These are phyloP conservation scores for Tortrix viridana DNA, from an alignment of 2,888 invertebrate species.

Conservation along the genomic window DNA sequence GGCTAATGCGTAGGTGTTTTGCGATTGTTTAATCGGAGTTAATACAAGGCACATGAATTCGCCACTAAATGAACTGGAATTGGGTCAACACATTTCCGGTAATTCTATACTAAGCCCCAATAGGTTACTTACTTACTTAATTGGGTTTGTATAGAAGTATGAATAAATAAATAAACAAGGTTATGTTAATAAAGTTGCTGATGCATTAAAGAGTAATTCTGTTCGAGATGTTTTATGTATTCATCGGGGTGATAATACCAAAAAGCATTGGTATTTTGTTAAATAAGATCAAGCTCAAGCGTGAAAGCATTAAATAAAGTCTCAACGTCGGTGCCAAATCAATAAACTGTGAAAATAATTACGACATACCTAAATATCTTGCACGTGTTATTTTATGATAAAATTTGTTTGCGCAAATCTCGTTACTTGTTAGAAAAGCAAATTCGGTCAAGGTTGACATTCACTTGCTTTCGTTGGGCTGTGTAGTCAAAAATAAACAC, in stretches of 20 bases:
- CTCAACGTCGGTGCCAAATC: slow-evolving; percentile 13
- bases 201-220: not conserved
- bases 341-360: slow-evolving; percentile 26
- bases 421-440: slow-evolving; percentile 1
- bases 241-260: not conserved
- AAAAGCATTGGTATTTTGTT: not conserved
- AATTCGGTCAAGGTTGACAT: slow-evolving; percentile 14
- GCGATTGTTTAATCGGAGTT: slow-evolving; percentile 18
- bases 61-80: slow-evolving; percentile 17
- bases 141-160: too few relatives aligned
- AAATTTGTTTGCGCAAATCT: slow-evolving; percentile 20
- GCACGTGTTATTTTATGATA: slow-evolving; percentile 6
- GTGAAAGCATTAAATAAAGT: slow-evolving; percentile 4
- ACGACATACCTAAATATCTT: too few relatives aligned
- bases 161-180: too few relatives aligned
- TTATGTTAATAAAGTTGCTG: too few relatives aligned
- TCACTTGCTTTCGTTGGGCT: not conserved
- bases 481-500: slow-evolving; percentile 12
- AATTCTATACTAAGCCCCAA: not conserved
- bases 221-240: not conserved
- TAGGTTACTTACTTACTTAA: not conserved
- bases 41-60: slow-evolving; percentile 10
- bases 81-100: not conserved
- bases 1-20: slow-evolving; percentile 29
- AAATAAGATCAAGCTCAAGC: not conserved